Conservation (phyloP, 2,888 invertebrate genomes). For the Polydrusus tereticollis region DNA sequence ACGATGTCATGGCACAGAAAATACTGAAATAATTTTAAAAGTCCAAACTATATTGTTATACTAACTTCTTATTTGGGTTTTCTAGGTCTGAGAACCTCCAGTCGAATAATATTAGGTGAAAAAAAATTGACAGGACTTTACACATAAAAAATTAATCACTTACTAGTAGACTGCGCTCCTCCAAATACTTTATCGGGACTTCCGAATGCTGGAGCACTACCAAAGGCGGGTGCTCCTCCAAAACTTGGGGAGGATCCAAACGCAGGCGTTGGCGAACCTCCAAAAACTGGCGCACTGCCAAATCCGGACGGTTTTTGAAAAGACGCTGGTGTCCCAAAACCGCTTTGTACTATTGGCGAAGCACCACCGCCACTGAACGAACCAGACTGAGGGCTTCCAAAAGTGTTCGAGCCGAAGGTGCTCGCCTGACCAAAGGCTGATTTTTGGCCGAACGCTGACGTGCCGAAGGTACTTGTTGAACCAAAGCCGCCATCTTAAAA, state of each 20-base stretch:
- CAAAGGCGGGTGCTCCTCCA: slow-evolving; percentile 65
- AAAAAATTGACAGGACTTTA: no score
- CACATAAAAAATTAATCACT: slow-evolving; percentile 7
- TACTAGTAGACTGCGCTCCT: slow-evolving; percentile 43
- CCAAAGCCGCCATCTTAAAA: slow-evolving; percentile 45
- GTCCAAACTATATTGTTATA: no score
- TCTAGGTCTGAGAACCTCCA: no score
- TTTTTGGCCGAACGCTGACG: slow-evolving; percentile 44
- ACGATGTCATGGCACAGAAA: no score
- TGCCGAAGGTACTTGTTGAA: slow-evolving; percentile 49
- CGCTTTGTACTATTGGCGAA: slow-evolving; percentile 64
- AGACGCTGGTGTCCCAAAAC: slow-evolving; percentile 63
- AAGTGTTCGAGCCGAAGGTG: slow-evolving; percentile 53
- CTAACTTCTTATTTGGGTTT: no score
- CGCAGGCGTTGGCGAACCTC: slow-evolving; percentile 62
- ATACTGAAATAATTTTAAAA: no score
- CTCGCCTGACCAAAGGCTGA: slow-evolving; percentile 59
- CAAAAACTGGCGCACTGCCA: slow-evolving; percentile 61
- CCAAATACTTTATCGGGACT: slow-evolving; percentile 66
- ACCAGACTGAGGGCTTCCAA: slow-evolving; percentile 57
- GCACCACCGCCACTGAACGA: slow-evolving; percentile 61
- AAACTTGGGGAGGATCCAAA: slow-evolving; percentile 69
- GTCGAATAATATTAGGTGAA: no score
- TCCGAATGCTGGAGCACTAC: slow-evolving; percentile 64
- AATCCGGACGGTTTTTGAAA: slow-evolving; percentile 62